Percentiles rank a stretch among this genome's conserved stretches.
Evolutionary conservation across 53 echinoderm and acorn worm species (phyloP).

Genomic region (Pentamera pediparva): DNA sequence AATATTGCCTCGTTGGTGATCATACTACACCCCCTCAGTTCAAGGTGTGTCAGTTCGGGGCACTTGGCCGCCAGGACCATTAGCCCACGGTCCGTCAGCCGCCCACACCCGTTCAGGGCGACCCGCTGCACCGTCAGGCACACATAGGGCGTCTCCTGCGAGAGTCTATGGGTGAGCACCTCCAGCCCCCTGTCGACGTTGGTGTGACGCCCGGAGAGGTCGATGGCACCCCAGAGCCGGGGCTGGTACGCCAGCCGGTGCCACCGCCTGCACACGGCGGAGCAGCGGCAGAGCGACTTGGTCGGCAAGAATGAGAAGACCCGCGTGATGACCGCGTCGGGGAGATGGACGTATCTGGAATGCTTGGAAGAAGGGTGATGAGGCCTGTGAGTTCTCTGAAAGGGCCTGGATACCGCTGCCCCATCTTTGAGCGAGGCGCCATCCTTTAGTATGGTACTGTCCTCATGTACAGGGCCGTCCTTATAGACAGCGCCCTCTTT

Average conservation of each 20-base stretch:
- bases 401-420: neutral
- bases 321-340: constrained; percentile 70
- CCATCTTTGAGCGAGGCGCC: neutral
- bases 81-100: constrained; percentile 63
- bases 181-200: constrained; percentile 66
- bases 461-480: too few species aligned
- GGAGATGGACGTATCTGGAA: constrained; percentile 63
- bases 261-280: constrained; percentile 73
- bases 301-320: constrained; percentile 82
- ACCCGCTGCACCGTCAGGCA: constrained; percentile 73
- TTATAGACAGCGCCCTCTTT: neutral
- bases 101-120: constrained; percentile 73
- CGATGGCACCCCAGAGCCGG: constrained; percentile 65
- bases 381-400: neutral
- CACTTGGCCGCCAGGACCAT: constrained; percentile 61
- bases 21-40: constrained; percentile 74
- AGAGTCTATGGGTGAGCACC: constrained; percentile 70
- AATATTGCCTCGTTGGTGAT: constrained; percentile 86
- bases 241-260: constrained; percentile 88
- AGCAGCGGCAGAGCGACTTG: constrained; percentile 70
- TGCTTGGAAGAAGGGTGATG: constrained; percentile 15
- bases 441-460: too few species aligned
- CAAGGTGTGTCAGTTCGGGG: constrained; percentile 77
- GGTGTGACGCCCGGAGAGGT: constrained; percentile 50
- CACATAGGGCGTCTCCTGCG: constrained; percentile 84